Evolutionary conservation across 2,888 invertebrate species (phyloP).

Genomic region (Ophioninae sp.): DNA sequence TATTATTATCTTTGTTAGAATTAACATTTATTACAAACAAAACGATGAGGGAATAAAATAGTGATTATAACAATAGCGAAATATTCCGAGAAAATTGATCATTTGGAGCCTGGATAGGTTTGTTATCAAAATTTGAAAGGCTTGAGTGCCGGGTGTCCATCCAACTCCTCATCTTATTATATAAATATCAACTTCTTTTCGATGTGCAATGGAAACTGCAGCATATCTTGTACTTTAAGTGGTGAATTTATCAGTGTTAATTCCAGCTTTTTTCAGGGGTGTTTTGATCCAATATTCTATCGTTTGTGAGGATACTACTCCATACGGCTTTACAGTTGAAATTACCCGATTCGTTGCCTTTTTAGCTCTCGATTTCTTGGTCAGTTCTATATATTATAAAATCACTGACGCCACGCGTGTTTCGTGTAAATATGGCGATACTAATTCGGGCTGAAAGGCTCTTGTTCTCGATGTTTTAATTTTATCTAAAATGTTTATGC

Average conservation of each 20-base stretch:
- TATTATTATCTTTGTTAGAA: neutral
- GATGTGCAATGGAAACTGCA: neutral
- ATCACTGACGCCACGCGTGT: too few relatives aligned
- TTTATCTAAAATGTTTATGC: too few relatives aligned
- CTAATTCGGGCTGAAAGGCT: too few relatives aligned
- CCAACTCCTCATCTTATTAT: neutral
- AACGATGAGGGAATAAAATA: neutral
- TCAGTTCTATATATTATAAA: too few relatives aligned
- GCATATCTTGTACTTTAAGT: neutral
- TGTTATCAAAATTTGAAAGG: neutral
- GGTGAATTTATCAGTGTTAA: neutral
- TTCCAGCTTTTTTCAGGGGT: conserved; percentile 3
- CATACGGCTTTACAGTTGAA: too few relatives aligned
- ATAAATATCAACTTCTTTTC: neutral
- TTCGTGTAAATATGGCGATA: too few relatives aligned
- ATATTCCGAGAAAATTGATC: neutral
- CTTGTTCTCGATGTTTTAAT: too few relatives aligned
- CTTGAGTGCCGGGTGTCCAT: neutral
- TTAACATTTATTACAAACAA: neutral
- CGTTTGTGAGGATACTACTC: too few relatives aligned
- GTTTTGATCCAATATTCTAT: conserved; percentile 53
- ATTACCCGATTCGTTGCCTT: too few relatives aligned
- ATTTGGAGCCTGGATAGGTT: neutral
- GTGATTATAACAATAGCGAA: neutral
- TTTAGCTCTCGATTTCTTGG: too few relatives aligned